phyloP scores from a whole-genome alignment of 2,797 vertebrate species.

The Eurystomus glaucurus region DNA sequence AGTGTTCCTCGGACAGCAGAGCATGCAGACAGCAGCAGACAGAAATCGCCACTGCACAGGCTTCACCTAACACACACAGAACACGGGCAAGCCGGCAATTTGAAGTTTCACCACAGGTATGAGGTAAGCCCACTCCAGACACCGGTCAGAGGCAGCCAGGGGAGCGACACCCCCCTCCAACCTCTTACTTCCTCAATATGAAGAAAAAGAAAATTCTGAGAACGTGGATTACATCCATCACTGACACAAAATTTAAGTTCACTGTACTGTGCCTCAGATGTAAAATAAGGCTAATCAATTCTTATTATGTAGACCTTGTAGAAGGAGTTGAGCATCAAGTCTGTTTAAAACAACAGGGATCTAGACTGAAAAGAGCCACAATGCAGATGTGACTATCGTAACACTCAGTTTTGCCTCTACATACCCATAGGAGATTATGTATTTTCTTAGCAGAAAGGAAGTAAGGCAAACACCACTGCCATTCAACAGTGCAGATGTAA shows the following conservation, averaged over 20 bases:
- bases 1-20: neutral
- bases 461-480: neutral
- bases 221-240: neutral
- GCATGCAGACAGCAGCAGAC: neutral
- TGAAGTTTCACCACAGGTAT: neutral
- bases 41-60: neutral
- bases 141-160: fast-evolving
- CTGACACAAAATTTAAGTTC: neutral
- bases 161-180: neutral
- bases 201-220: neutral
- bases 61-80: neutral
- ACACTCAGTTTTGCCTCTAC: neutral
- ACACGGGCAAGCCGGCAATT: fast-evolving
- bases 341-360: neutral
- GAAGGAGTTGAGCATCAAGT: neutral
- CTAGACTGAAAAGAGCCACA: neutral
- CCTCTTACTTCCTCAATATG: neutral
- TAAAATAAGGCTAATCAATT: neutral
- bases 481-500: neutral
- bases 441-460: neutral
- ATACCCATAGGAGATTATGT: neutral
- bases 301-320: neutral
- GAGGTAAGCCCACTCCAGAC: neutral
- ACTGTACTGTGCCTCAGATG: fast-evolving
- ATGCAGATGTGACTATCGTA: neutral